Base-by-base conservation (phyloP, 2,888 invertebrate genomes). In the Neoaliturus tenellus region DNA sequence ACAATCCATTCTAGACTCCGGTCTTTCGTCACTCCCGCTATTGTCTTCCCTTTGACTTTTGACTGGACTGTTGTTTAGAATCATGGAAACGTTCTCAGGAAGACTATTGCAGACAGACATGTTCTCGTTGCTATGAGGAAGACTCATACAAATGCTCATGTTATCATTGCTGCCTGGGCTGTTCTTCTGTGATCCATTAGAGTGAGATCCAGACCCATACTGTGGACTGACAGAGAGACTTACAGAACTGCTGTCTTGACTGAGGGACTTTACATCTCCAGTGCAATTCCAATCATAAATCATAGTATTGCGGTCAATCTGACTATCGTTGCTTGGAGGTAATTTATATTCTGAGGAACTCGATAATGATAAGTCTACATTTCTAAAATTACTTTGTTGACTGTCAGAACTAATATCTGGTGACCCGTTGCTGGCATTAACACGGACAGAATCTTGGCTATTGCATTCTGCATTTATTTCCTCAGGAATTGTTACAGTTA, bases 371-470 rank as follows among this genome's bases (percentile, higher is more conserved):
- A 44, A 25, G 31, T 78, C 78, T 17, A 78, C 78, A 33, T 78
- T 78, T 55, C 55, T 78, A 20, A 51, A 51, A 31, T 28, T 44
- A 20, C 78, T 78, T 39, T 81, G 84, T 20, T 82, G 67, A 82
- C 85, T 82, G 44, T 85, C 83, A 1, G 85, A 81, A 41, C 81
- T 85, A 0, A 81, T 44, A 41, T 83, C 78, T 14, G 75, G 83
- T 17, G 86, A 85, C 35, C 82, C 80, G 25, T 80, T 82, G 71
- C 86, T 85, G 10, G 85, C 85, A 62, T 86, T 86, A 0, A 85
- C 86, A 5, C 84, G 83, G 48, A 86, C 85, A 1, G 86, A 86
- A 51, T 86, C 86, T 25, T 85, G 86, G 75, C 86, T 86, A 2
- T 73, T 80, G 20, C 73, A 84, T 31, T 85, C 41, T 1, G 82